A percentile compares a stretch with the other conserved stretches of the same genome.
These are phyloP conservation scores for Agonum fuliginosum DNA, from an alignment of 2,888 invertebrate genomes.

Conservation along the genomic window DNA sequence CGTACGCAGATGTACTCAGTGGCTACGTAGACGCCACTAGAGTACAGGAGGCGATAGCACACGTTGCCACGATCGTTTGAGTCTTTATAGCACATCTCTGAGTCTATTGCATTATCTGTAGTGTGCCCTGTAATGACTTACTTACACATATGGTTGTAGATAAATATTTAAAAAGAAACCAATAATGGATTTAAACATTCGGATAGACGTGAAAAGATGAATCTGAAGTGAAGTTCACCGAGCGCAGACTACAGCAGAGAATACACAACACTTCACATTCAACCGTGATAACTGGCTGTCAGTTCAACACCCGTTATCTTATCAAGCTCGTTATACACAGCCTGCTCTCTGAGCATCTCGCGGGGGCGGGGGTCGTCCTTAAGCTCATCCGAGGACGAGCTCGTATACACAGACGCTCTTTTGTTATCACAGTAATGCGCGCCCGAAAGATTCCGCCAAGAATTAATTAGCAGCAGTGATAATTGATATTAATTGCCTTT, in stretches of 20 bases:
- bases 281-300: slow-evolving; percentile 51
- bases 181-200: too few relatives aligned
- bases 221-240: too few relatives aligned
- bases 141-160: too few relatives aligned
- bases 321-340: slow-evolving; percentile 47
- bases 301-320: slow-evolving; percentile 56
- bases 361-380: slow-evolving; percentile 38
- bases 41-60: too few relatives aligned
- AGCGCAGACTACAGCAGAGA: slow-evolving; percentile 1
- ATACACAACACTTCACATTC: slow-evolving; percentile 41
- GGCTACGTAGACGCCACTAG: too few relatives aligned
- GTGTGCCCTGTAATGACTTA: too few relatives aligned
- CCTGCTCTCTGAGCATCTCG: neutral
- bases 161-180: too few relatives aligned
- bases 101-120: too few relatives aligned
- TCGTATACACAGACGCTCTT: slow-evolving; percentile 61
- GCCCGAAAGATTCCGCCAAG: slow-evolving; percentile 63
- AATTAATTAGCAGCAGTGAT: slow-evolving; percentile 68
- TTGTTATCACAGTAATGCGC: slow-evolving; percentile 64
- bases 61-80: too few relatives aligned
- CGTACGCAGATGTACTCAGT: too few relatives aligned
- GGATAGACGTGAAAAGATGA: too few relatives aligned
- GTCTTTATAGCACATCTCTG: too few relatives aligned
- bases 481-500: slow-evolving; percentile 70
- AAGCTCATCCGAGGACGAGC: slow-evolving; percentile 53